Evolutionary conservation across 2,797 vertebrate species (phyloP), one percentile per base, ranked within the genome.

Genomic region (Tympanoctomys barrerae): DNA sequence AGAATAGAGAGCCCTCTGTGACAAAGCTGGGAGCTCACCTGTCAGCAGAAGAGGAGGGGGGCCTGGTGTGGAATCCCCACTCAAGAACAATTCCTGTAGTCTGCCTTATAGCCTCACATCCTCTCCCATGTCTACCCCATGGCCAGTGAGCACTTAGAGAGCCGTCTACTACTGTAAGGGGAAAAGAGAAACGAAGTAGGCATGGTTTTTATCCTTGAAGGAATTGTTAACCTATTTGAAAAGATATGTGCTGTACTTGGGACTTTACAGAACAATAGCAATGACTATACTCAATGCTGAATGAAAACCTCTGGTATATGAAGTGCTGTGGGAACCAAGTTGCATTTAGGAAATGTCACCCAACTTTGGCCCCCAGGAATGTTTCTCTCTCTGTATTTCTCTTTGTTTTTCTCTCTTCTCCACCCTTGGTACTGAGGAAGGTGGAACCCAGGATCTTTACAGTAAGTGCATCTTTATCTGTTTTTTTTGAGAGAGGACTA

Each of bases 171-270:
- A 21, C 19, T 61, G 1, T 39, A 13, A 22, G 13, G 33, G 73
- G 8, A 91, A 64, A 33, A 88, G 87, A 90, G 10, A 73, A 68
- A 77, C 57, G 73, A 90, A 78, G 31, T 26, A 28, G 83, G 54
- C 16, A 19, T 24, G 2, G 28, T n/a, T 96, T 68, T 19, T 92
- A 42, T 87, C 39, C 54, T 87, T 85, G 28, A 89, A 61, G 36
- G 59, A 78, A 42, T 24, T 18, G 80, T 68, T 91, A 93, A 95
- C 31, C 31, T 90, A 84, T 87, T 71, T 91, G 26, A 85, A 96
- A 36, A 91, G 49, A 68, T 3, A 26, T 66, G 3, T 87, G 68
- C 46, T 73, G 1, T 62, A 85, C 22, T 22, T 0, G 12, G 86
- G 36, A 64, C n/a, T 89, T 70, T 21, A 91, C n/a, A 36, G 71